Conservation (phyloP, 2,888 invertebrate species). For the Drosophila nigricruria region DNA sequence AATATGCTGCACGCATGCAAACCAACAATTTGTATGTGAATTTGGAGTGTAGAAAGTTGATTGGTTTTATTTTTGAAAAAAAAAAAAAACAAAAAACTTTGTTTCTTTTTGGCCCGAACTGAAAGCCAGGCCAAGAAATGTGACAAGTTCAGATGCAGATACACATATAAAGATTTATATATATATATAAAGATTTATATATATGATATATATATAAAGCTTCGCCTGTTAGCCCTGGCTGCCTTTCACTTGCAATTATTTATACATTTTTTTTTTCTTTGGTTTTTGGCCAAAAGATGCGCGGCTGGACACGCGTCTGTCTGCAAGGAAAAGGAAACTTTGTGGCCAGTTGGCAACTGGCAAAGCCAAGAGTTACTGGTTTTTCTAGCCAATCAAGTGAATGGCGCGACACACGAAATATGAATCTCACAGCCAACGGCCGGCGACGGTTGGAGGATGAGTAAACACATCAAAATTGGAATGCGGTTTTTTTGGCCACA, state of each 20-base stretch:
- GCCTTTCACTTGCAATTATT: conserved; percentile 72
- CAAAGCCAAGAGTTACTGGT: conserved; percentile 40
- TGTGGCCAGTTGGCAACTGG: conserved; percentile 29
- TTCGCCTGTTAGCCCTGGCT: conserved; percentile 51
- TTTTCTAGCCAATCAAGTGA: conserved; percentile 57
- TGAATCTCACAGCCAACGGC: conserved; percentile 35
- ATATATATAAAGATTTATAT: conserved; percentile 7
- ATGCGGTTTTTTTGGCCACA: conserved; percentile 70
- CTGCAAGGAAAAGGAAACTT: conserved; percentile 63
- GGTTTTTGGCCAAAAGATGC: conserved; percentile 51
- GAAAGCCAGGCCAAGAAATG: conserved; percentile 46
- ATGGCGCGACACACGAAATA: conserved; percentile 76
- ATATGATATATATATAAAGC: not conserved
- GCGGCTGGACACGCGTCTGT: conserved; percentile 37
- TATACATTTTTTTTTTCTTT: conserved; percentile 7
- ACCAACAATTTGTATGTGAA: conserved; percentile 70
- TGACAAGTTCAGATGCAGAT: conserved; percentile 37
- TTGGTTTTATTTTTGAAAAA: conserved; percentile 59
- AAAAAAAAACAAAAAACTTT: conserved; percentile 3
- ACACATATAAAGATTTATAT: conserved; percentile 1
- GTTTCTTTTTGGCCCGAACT: conserved; percentile 22
- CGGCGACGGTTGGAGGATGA: not conserved
- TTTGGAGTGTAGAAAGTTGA: conserved; percentile 78
- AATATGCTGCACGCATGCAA: conserved; percentile 82
- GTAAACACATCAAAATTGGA: conserved; percentile 44